Evolutionary conservation across 2,888 invertebrate species (phyloP).

Genomic region (Cosmorhoe ocellata): DNA sequence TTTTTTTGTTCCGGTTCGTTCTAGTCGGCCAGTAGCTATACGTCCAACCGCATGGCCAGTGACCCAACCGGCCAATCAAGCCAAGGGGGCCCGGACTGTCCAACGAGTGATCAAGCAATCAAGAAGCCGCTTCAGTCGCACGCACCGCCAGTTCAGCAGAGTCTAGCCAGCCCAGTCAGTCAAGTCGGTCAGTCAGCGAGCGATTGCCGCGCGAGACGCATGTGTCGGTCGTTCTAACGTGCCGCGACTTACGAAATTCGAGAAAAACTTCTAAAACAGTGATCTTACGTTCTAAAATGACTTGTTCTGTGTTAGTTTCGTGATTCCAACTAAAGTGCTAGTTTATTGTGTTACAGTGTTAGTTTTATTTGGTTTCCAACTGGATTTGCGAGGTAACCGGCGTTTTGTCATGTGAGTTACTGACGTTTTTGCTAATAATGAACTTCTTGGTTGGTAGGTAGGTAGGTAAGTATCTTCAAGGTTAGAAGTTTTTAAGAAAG

Average conservation of each 20-base stretch:
- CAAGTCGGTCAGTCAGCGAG: slow-evolving; percentile 59
- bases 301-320: slow-evolving; percentile 52
- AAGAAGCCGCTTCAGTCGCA: no score
- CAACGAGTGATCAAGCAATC: no score
- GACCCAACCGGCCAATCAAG: no score
- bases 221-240: slow-evolving; percentile 32
- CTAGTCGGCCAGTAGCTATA: no score
- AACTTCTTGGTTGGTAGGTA: no score
- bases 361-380: slow-evolving; percentile 42
- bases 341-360: slow-evolving; percentile 43
- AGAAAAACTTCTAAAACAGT: slow-evolving; percentile 53
- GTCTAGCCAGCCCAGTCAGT: no score
- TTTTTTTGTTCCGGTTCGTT: no score
- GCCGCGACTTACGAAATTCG: slow-evolving; percentile 44
- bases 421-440: slow-evolving; percentile 4
- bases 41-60: no score
- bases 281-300: slow-evolving; percentile 54
- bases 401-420: slow-evolving; percentile 34
- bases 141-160: no score
- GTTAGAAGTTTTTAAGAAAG: no score
- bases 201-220: slow-evolving; percentile 44
- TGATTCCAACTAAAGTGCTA: slow-evolving; percentile 41
- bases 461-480: no score
- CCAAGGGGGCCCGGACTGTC: no score
- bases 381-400: slow-evolving; percentile 62